phyloP scores from a whole-genome alignment of 2,888 invertebrate species.

The Agrochola macilenta region DNA sequence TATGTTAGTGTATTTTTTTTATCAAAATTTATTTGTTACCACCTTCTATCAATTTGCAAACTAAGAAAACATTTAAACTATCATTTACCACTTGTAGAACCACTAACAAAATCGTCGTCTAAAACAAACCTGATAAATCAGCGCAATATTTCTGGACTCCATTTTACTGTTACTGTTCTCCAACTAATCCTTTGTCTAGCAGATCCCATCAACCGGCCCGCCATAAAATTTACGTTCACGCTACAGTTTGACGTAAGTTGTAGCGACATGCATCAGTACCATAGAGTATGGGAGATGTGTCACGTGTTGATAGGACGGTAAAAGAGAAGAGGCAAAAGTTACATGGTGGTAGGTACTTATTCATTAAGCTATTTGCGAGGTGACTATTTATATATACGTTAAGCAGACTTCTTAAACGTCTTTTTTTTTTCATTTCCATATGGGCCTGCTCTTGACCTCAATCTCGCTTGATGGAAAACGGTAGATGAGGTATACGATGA shows the following conservation, averaged over 20 bases:
- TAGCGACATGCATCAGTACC: slow-evolving; percentile 42
- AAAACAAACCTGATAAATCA: slow-evolving; percentile 24
- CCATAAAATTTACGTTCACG: slow-evolving; percentile 53
- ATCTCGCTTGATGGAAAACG: too few relatives aligned
- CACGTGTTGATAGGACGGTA: background rate
- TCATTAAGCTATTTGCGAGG: too few relatives aligned
- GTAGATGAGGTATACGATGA: too few relatives aligned
- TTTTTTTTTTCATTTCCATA: too few relatives aligned
- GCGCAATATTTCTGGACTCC: background rate
- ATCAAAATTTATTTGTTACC: background rate
- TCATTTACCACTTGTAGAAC: background rate
- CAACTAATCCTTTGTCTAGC: slow-evolving; percentile 52
- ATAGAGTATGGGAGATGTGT: slow-evolving; percentile 22
- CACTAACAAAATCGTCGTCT: background rate
- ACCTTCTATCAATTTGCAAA: background rate
- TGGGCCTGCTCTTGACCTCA: too few relatives aligned
- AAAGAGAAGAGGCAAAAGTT: background rate
- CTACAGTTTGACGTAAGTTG: slow-evolving; percentile 43
- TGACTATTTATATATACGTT: too few relatives aligned
- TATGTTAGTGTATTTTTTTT: background rate
- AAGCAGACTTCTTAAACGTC: too few relatives aligned
- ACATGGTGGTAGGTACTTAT: too few relatives aligned
- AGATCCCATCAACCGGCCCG: slow-evolving; percentile 43
- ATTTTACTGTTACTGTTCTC: slow-evolving; percentile 20
- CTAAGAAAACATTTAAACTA: background rate